Evolutionary conservation across 2,113 vertebrate species (phyloP).

Genomic region (Caretta caretta): DNA sequence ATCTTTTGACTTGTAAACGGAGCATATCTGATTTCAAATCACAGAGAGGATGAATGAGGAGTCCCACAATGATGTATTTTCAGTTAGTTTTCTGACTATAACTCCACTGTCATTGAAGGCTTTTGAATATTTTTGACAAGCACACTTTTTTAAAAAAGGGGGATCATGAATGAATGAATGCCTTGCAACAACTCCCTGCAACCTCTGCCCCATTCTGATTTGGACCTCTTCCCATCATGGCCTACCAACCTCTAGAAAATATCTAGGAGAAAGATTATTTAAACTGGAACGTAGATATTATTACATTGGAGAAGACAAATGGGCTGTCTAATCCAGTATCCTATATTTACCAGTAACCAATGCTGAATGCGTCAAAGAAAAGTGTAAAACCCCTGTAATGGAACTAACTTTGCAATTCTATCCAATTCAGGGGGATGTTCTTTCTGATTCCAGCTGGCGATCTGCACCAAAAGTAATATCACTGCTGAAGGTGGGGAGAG

Average conservation of each 20-base stretch:
- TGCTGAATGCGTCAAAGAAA: neutral
- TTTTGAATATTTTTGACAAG: neutral
- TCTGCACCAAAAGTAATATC: neutral
- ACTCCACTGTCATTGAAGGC: neutral
- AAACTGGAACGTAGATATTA: neutral
- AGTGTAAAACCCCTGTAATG: neutral
- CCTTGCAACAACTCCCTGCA: neutral
- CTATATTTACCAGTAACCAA: neutral
- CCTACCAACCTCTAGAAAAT: neutral
- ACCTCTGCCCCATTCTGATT: neutral
- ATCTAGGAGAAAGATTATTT: neutral
- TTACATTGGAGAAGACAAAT: neutral
- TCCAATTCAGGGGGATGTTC: neutral
- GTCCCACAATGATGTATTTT: neutral
- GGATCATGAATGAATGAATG: neutral
- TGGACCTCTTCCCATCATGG: neutral
- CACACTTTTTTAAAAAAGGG: neutral
- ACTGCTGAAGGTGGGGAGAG: neutral
- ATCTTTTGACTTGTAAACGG: neutral
- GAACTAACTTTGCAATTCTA: neutral
- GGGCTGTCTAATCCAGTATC: neutral
- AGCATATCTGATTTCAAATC: neutral
- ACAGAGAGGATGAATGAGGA: neutral
- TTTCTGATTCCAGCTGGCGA: neutral
- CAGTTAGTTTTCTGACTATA: neutral